These are phyloP conservation scores for Xanthorhoe designata DNA, from an alignment of 2,888 invertebrate genomes.

Conservation along the genomic window DNA sequence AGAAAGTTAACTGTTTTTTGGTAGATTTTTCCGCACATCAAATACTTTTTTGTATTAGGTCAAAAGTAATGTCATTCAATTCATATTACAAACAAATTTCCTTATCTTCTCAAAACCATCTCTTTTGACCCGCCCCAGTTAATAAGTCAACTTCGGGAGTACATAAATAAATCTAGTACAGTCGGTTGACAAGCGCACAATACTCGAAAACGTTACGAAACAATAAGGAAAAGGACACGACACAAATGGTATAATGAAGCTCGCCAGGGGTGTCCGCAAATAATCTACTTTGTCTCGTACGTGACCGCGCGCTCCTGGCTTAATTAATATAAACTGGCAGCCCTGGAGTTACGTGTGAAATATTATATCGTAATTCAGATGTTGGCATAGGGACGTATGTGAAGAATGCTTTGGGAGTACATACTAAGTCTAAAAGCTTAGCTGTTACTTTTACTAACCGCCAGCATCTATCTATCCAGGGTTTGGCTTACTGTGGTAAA, in stretches of 20 bases:
- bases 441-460: too few species aligned
- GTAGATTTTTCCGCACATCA: too few species aligned
- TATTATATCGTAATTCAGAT: conserved; percentile 31
- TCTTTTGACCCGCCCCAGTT: not conserved
- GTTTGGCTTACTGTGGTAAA: too few species aligned
- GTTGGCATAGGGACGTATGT: conserved; percentile 9
- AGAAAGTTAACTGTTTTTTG: too few species aligned
- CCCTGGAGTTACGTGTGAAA: conserved; percentile 40
- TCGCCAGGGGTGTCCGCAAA: conserved; percentile 56
- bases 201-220: conserved; percentile 45
- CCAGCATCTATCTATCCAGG: too few species aligned
- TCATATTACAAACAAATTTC: not conserved
- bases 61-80: too few species aligned
- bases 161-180: conserved; percentile 20
- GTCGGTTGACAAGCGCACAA: conserved; percentile 28
- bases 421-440: too few species aligned
- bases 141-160: conserved; percentile 4
- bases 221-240: conserved; percentile 54
- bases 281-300: conserved; percentile 65
- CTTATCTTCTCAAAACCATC: not conserved
- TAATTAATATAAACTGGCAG: conserved; percentile 65
- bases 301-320: conserved; percentile 57
- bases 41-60: too few species aligned
- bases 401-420: not conserved
- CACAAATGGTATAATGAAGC: conserved; percentile 54